Evolutionary conservation across 2,113 vertebrate species (phyloP), one percentile per base, ranked within the genome.

Genomic region (Leiothrix lutea): DNA sequence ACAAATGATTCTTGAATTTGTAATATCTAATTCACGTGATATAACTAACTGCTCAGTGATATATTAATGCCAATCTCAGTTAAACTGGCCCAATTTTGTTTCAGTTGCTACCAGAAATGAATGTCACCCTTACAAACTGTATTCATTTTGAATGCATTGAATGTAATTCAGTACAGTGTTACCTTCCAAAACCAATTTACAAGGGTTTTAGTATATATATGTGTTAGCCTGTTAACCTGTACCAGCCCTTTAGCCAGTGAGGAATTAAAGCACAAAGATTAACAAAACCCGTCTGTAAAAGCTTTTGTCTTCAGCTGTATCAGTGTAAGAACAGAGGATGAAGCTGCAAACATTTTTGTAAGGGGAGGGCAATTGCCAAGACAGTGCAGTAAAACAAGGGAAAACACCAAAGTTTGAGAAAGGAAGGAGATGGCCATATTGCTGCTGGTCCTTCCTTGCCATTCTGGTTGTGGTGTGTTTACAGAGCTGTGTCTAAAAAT

Each of bases 31-130:
- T 95, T 86, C 64, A 77, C 77, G 67, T 86, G 90, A 71, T 95
- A 96, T 78, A 96, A 88, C 88, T 94, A 96, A 93, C 85, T 90
- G 85, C 90, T 88, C 60, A 90, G 86, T 84, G 95, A 96, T 94
- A 90, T 33, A 95, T 95, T 95, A 94, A 90, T 86, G 86, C 88
- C 93, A 90, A 29, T 93, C 82, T 93, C 79, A 73, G 75, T 94
- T 88, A 86, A 94, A 92, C 71, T 44, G 79, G 74, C 58, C 75
- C 77, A 88, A 80, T 93, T 95, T 92, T 66, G 56, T 94, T 95
- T 84, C 92, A 88, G 48, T 80, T 93, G 60, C 90, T 94, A 58
- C 64, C 53, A 92, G 82, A 80, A 94, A 88, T 73, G n/a, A 93
- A 91, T 86, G 64, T 86, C 64, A 73, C 54, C 80, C 47, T 86